phyloP scores from a whole-genome alignment of 2,113 vertebrate genomes.

The Arothron firmamentum region DNA sequence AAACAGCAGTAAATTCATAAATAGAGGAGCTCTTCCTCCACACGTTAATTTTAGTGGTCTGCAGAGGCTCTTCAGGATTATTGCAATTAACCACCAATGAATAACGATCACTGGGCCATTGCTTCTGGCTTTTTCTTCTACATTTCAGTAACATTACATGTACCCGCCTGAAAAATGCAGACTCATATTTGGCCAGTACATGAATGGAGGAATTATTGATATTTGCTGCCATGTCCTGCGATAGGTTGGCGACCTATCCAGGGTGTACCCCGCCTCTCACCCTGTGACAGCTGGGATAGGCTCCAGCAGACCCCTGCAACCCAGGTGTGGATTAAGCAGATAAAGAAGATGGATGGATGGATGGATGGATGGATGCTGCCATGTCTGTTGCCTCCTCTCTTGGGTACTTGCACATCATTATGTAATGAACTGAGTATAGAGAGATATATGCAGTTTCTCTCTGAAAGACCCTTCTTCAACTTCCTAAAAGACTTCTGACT shows the following conservation, averaged over 20 bases:
- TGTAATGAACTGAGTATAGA: conserved; percentile 43
- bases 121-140: conserved; percentile 46
- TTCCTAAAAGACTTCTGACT: conserved; percentile 19
- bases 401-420: conserved; percentile 40
- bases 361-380: no score
- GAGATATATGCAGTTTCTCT: conserved; percentile 35
- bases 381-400: conserved; percentile 40
- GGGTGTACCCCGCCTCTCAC: no score
- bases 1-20: conserved; percentile 54
- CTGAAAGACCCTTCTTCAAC: conserved; percentile 26
- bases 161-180: conserved; percentile 35
- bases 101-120: conserved; percentile 43
- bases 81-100: conserved; percentile 52
- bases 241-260: no score
- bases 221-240: conserved; percentile 30
- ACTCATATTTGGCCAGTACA: conserved; percentile 57
- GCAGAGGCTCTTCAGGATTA: conserved; percentile 45
- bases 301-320: no score
- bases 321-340: no score
- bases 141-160: conserved; percentile 40
- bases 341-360: no score
- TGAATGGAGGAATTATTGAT: conserved; percentile 64
- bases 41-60: conserved; percentile 42
- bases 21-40: conserved; percentile 39
- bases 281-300: no score